Percentiles rank a stretch among this genome's conserved stretches.
phyloP scores from a whole-genome alignment of 1,140 invertebrate species.

The Drosophila parvula region DNA sequence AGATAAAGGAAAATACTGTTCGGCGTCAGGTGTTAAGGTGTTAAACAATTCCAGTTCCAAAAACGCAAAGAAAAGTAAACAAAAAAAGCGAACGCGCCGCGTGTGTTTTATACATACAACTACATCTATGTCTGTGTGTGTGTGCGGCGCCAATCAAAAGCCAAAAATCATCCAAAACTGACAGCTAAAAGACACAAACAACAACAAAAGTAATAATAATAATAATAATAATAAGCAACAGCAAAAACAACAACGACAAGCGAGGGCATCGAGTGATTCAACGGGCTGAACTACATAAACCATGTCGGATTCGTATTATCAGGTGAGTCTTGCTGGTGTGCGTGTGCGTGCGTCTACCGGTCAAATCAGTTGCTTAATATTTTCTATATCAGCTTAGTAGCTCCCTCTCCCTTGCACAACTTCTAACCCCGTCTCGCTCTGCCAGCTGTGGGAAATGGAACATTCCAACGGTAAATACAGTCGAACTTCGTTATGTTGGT shows the following conservation, averaged over 20 bases:
- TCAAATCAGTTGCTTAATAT: constrained; percentile 21
- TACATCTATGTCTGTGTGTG: constrained; percentile 38
- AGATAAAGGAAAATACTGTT: constrained; percentile 55
- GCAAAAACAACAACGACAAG: constrained; percentile 36
- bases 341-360: constrained; percentile 2
- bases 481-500: background rate
- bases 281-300: constrained; percentile 58
- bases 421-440: background rate
- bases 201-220: constrained; percentile 38
- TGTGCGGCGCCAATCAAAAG: constrained; percentile 61
- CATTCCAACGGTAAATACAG: constrained; percentile 27
- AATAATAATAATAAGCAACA: constrained; percentile 19
- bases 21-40: constrained; percentile 72
- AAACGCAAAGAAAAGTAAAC: constrained; percentile 53
- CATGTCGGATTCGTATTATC: constrained; percentile 82
- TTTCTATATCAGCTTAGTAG: constrained; percentile 31
- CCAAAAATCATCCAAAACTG: constrained; percentile 43
- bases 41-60: constrained; percentile 44
- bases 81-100: constrained; percentile 47
- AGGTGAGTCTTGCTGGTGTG: constrained; percentile 53
- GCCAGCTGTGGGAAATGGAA: constrained; percentile 14
- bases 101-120: constrained; percentile 36
- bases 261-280: constrained; percentile 67
- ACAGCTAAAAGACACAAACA: constrained; percentile 39
- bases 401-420: background rate